phyloP scores from a whole-genome alignment of 2,888 invertebrate species.

The Zaprionus bogoriensis region DNA sequence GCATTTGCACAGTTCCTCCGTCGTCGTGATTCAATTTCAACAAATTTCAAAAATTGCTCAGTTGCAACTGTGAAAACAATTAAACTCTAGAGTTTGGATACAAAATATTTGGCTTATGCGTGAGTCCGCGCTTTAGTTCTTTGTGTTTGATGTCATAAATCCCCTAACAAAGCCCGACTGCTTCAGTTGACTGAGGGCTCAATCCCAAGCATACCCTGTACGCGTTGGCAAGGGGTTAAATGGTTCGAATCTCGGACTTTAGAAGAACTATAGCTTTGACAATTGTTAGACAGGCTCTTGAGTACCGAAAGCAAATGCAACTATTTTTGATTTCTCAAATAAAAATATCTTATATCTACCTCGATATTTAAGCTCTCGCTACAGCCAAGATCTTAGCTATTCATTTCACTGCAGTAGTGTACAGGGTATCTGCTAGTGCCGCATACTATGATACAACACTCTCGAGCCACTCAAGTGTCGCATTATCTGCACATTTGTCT shows the following conservation, averaged over 20 bases:
- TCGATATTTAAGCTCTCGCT: too few relatives aligned
- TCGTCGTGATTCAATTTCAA: constrained; percentile 21
- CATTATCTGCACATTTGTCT: constrained; percentile 55
- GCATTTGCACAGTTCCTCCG: neutral
- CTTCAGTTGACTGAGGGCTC: constrained; percentile 51
- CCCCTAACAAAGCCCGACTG: constrained; percentile 72
- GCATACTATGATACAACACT: neutral
- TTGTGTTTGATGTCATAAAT: constrained; percentile 71
- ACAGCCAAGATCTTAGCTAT: neutral
- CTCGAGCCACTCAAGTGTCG: constrained; percentile 54
- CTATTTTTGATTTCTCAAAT: neutral
- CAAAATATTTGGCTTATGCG: constrained; percentile 63
- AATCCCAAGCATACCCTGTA: neutral
- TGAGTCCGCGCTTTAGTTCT: constrained; percentile 17
- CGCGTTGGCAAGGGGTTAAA: neutral
- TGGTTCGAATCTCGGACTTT: neutral
- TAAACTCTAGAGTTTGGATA: constrained; percentile 56
- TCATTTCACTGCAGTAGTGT: neutral
- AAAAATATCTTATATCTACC: neutral
- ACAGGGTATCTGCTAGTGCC: neutral
- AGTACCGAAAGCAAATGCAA: too few relatives aligned
- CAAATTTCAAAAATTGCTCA: constrained; percentile 1
- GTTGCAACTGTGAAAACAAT: constrained; percentile 76
- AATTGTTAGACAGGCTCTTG: neutral
- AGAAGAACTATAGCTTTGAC: neutral